These are phyloP conservation scores for Myanophis thanlyinensis DNA, from an alignment of 2,113 vertebrate genomes.

Conservation along the genomic window DNA sequence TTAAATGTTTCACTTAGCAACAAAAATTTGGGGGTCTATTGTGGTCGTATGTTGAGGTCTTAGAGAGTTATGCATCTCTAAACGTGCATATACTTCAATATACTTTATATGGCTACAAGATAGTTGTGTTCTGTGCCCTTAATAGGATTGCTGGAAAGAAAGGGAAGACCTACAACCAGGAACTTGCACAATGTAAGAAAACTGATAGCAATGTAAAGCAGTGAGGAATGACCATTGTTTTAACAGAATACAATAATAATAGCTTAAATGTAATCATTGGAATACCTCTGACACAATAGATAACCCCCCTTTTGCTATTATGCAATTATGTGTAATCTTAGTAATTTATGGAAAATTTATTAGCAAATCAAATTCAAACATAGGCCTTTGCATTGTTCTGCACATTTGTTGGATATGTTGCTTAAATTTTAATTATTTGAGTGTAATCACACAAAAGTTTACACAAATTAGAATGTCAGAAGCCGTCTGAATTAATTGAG, in stretches of 20 bases:
- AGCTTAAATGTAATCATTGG: neutral
- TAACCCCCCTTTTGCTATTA: constrained; percentile 1
- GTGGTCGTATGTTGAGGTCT: too few species aligned
- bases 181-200: neutral
- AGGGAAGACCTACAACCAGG: neutral
- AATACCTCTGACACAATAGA: neutral
- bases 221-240: neutral
- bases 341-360: constrained; percentile 13
- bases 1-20: too few species aligned
- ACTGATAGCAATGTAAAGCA: neutral
- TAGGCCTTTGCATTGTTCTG: neutral
- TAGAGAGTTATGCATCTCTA: neutral
- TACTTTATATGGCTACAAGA: neutral
- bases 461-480: neutral
- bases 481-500: neutral
- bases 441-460: neutral
- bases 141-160: neutral
- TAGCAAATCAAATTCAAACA: neutral
- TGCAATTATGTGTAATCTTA: neutral
- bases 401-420: neutral
- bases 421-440: neutral
- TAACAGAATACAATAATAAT: neutral
- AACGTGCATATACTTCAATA: neutral
- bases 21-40: too few species aligned
- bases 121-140: neutral